These are phyloP conservation scores for Opisthocomus hoazin DNA, from an alignment of 2,113 vertebrate species.

Conservation along the genomic window DNA sequence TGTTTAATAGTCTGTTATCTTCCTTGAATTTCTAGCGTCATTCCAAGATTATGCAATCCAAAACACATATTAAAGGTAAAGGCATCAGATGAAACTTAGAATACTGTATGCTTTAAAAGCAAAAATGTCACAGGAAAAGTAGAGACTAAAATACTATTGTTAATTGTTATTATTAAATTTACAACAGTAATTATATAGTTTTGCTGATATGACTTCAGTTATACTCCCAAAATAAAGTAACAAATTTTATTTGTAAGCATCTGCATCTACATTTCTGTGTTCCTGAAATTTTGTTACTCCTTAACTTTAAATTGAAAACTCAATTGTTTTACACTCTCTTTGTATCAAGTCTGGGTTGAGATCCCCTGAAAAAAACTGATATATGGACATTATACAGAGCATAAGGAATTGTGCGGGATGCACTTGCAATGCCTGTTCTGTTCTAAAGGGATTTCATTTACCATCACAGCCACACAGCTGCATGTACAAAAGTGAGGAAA, in stretches of 20 bases:
- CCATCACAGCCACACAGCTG: not conserved
- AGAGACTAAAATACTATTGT: not conserved
- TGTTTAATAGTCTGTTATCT: not conserved
- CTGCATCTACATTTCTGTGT: not conserved
- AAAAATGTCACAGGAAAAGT: not conserved
- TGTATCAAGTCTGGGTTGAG: not conserved
- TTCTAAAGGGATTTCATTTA: not conserved
- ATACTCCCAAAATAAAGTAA: not conserved
- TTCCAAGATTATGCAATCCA: not conserved
- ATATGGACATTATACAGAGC: too few relatives aligned
- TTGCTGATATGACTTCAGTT: not conserved
- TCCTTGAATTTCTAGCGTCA: not conserved
- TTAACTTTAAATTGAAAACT: not conserved
- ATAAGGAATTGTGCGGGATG: not conserved
- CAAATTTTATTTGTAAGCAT: not conserved
- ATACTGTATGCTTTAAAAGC: not conserved
- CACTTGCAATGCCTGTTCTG: not conserved
- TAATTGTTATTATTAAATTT: not conserved
- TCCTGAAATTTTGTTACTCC: not conserved
- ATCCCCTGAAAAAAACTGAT: not conserved
- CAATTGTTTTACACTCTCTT: not conserved
- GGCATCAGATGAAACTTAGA: not conserved
- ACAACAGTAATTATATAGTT: not conserved
- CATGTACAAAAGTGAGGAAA: not conserved
- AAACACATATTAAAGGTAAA: not conserved